Evolutionary conservation across 2,888 invertebrate genomes (phyloP), one percentile per base, ranked within the genome.

Genomic region (Osmoderma eremita): DNA sequence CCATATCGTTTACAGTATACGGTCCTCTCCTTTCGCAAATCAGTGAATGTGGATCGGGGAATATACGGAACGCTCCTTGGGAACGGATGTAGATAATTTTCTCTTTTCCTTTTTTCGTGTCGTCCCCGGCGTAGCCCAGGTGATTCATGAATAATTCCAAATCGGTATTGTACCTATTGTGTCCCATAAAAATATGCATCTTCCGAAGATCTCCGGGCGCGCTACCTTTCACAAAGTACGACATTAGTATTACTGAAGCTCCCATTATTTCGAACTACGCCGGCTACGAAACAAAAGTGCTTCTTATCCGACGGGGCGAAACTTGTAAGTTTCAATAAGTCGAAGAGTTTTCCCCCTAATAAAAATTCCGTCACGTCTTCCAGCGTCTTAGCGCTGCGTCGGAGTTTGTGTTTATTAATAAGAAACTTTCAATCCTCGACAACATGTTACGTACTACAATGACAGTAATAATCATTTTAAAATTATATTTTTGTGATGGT

Each of bases 91-190:
- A 41, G 51, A 63, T 51, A 51, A 63, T 63, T 61, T n/a, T 61
- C 13, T 45, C 45, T 61, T 61, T 15, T 45, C 18, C n/a, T 17
- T 10, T 39, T 18, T 58, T 42, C 22, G 62, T 49, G 30, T 53
- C 53, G 24, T 30, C 30, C 30, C 6, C 30, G 30, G 6, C 30
- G 30, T 30, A 30, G 22, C 48, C 61, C 65, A 66, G 65, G 65
- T 66, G 56, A 50, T 66, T 66, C 65, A 66, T 66, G 65, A 66
- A 66, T 66, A 66, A 66, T 66, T 66, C 65, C 48, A 38, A n/a
- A n/a, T n/a, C 10, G 12, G 45, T 36, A 61, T 45, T 61, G 45
- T 61, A 30, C 48, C 53, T 30, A 61, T 61, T 61, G 58, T 61
- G 58, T 36, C 42, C 45, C 30, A 41, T 61, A 61, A 61, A 61